These are phyloP conservation scores for Griposia aprilina DNA, from an alignment of 2,888 invertebrate genomes.

Conservation along the genomic window DNA sequence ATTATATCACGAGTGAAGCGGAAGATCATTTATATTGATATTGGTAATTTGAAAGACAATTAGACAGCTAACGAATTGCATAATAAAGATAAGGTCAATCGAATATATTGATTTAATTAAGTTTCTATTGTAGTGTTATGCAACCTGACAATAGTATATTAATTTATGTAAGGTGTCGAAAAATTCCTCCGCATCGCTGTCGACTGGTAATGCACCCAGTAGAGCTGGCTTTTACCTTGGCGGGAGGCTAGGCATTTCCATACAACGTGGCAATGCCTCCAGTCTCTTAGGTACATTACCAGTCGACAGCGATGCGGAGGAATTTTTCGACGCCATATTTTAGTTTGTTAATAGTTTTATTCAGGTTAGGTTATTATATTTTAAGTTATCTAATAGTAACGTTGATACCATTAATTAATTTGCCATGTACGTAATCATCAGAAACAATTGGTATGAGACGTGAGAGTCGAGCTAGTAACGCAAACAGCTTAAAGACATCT, in stretches of 20 bases:
- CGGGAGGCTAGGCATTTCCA: too few relatives aligned
- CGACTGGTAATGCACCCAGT: too few relatives aligned
- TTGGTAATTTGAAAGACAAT: conserved; percentile 42
- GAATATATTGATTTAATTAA: conserved; percentile 18
- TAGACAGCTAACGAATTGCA: conserved; percentile 32
- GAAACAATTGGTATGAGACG: background rate
- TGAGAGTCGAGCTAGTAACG: background rate
- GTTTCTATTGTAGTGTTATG: conserved; percentile 4
- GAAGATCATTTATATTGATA: conserved; percentile 41
- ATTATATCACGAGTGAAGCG: conserved; percentile 31
- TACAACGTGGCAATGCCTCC: too few relatives aligned
- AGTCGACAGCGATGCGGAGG: too few relatives aligned
- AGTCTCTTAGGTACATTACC: too few relatives aligned
- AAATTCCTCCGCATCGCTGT: too few relatives aligned
- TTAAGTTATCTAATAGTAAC: background rate
- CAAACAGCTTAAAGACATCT: too few relatives aligned
- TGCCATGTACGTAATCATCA: background rate
- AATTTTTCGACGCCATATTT: too few relatives aligned
- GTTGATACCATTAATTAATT: conserved; percentile 1
- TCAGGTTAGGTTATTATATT: too few relatives aligned
- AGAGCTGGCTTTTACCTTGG: too few relatives aligned
- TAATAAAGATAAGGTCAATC: conserved; percentile 25
- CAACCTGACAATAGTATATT: conserved; percentile 16
- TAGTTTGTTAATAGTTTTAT: too few relatives aligned
- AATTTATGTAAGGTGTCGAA: conserved; percentile 11